These are phyloP conservation scores for Mimumesa dahlbomi DNA, from an alignment of 2,888 invertebrate genomes.

Conservation along the genomic window DNA sequence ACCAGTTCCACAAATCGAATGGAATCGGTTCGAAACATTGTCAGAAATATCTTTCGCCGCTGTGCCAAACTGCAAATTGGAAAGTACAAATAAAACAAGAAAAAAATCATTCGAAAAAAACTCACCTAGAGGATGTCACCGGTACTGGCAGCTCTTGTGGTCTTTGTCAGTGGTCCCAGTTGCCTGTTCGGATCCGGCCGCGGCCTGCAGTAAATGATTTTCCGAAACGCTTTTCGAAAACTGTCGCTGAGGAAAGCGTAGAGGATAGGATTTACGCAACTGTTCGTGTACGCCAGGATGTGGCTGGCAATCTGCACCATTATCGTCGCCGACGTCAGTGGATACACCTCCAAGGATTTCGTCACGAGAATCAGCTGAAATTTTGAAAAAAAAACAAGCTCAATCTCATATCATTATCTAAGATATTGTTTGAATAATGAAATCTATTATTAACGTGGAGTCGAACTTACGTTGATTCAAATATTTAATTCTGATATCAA, in stretches of 20 bases:
- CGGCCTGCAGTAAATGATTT: constrained; percentile 85
- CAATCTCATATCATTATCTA: too few relatives aligned
- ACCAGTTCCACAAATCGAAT: too few relatives aligned
- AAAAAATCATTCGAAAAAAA: too few relatives aligned
- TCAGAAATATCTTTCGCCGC: too few relatives aligned
- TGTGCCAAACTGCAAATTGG: too few relatives aligned
- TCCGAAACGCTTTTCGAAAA: constrained; percentile 93
- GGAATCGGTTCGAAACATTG: too few relatives aligned
- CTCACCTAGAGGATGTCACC: constrained; percentile 85
- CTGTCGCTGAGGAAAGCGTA: constrained; percentile 97
- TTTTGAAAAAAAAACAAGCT: constrained; percentile 73
- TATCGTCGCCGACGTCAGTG: constrained; percentile 85
- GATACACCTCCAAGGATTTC: constrained; percentile 88
- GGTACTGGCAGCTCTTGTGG: constrained; percentile 86
- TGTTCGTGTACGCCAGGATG: constrained; percentile 94
- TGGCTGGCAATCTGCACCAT: constrained; percentile 90
- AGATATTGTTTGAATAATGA: too few relatives aligned
- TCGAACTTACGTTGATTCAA: too few relatives aligned
- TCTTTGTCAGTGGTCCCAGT: constrained; percentile 84
- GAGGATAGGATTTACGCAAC: constrained; percentile 96
- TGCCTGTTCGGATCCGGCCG: constrained; percentile 81
- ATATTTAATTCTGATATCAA: too few relatives aligned
- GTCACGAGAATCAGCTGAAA: constrained; percentile 90
- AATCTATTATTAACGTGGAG: too few relatives aligned
- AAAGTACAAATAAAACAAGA: too few relatives aligned